Evolutionary conservation across 2,113 vertebrate species (phyloP).

Genomic region (Nothobranchius kuhntae): DNA sequence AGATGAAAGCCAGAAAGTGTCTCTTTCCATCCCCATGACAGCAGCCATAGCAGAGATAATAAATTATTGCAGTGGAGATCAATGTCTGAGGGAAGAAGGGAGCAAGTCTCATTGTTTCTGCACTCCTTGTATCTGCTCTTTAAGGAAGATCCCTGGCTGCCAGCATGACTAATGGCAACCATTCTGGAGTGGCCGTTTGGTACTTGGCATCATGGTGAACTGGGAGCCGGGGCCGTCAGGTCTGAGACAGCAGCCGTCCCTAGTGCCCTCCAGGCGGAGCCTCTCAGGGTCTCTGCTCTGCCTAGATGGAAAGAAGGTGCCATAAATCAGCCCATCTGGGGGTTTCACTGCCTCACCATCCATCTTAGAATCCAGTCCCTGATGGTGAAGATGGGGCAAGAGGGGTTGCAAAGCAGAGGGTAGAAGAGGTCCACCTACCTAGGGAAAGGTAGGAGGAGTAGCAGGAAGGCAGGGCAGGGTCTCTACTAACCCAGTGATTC

Average conservation of each 20-base stretch:
- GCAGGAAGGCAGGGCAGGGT: slow-evolving; percentile 35
- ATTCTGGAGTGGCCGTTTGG: slow-evolving; percentile 83
- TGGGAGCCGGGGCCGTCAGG: slow-evolving; percentile 82
- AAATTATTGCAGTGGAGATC: slow-evolving; percentile 72
- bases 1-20: slow-evolving; percentile 51
- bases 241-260: slow-evolving; percentile 80
- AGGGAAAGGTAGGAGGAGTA: slow-evolving; percentile 42
- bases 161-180: slow-evolving; percentile 87
- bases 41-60: slow-evolving; percentile 69
- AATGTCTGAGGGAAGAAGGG: slow-evolving; percentile 63
- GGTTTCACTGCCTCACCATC: slow-evolving; percentile 80
- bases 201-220: slow-evolving; percentile 84
- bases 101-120: slow-evolving; percentile 68
- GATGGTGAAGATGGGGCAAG: slow-evolving; percentile 75
- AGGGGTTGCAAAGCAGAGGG: slow-evolving; percentile 53
- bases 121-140: slow-evolving; percentile 62
- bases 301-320: slow-evolving; percentile 83
- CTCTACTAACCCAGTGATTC: slow-evolving; percentile 41
- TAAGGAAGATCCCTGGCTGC: slow-evolving; percentile 83
- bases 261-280: slow-evolving; percentile 81
- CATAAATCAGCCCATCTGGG: slow-evolving; percentile 91
- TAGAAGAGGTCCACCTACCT: slow-evolving; percentile 54
- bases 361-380: slow-evolving; percentile 79
- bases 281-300: slow-evolving; percentile 82
- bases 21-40: slow-evolving; percentile 37